A percentile compares a stretch with the other conserved stretches of the same genome.
These are phyloP conservation scores for Telmatochromis brachygnathus DNA, from an alignment of 2,113 vertebrate genomes.

Conservation along the genomic window DNA sequence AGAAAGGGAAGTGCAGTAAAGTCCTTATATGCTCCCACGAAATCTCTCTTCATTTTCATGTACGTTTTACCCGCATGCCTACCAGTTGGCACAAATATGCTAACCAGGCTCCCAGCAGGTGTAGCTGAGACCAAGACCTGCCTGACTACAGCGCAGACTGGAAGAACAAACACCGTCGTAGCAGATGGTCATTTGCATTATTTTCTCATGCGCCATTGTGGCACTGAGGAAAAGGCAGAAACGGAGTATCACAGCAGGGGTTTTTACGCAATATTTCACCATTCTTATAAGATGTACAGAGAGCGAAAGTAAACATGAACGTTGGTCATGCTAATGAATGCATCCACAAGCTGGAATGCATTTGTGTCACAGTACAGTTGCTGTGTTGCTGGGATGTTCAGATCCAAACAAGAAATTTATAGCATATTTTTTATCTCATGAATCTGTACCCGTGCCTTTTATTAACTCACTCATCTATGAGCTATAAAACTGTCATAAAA, in stretches of 20 bases:
- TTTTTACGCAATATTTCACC: not conserved
- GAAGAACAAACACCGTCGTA: not conserved
- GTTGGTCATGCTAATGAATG: not conserved
- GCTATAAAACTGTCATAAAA: not conserved
- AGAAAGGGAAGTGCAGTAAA: not conserved
- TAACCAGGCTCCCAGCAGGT: not conserved
- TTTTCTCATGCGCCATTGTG: not conserved
- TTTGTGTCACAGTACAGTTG: not conserved
- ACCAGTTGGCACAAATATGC: not conserved
- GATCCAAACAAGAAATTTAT: not conserved
- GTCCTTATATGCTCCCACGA: not conserved
- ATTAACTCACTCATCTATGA: not conserved
- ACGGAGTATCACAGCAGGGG: not conserved
- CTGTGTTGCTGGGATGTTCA: not conserved
- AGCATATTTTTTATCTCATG: not conserved
- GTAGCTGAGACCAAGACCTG: not conserved
- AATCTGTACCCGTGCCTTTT: not conserved
- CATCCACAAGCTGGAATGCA: not conserved
- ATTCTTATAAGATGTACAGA: not conserved
- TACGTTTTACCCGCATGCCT: not conserved
- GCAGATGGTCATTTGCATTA: conserved; percentile 40
- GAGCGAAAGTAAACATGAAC: not conserved
- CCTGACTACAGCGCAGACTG: not conserved
- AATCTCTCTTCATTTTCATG: not conserved
- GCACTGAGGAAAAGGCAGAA: not conserved